A percentile compares a stretch with the other conserved stretches of the same genome.
phyloP scores from a whole-genome alignment of 2,113 vertebrate species.

The Gymnocephalus cernua region DNA sequence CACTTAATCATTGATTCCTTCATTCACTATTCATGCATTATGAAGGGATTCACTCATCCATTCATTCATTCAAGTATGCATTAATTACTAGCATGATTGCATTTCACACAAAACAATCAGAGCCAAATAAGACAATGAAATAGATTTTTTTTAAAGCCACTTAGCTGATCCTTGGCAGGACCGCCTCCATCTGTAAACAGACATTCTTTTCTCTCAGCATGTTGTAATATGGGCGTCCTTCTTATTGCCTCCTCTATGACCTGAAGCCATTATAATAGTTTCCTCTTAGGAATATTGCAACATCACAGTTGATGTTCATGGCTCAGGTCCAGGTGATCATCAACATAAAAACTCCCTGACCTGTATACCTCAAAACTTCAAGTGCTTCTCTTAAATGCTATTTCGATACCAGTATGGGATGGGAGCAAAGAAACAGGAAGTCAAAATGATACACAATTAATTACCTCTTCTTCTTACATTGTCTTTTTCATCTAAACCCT shows the following conservation, averaged over 20 bases:
- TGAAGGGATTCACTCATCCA: background rate
- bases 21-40: background rate
- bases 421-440: slow-evolving; percentile 21
- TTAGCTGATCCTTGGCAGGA: slow-evolving; percentile 35
- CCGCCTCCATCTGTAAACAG: slow-evolving; percentile 42
- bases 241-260: slow-evolving; percentile 36
- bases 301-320: slow-evolving; percentile 12
- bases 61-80: background rate
- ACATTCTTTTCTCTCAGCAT: slow-evolving; percentile 64
- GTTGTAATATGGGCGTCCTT: slow-evolving; percentile 54
- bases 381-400: background rate
- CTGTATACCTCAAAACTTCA: background rate
- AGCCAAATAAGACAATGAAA: background rate
- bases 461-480: background rate
- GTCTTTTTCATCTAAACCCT: background rate
- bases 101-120: background rate
- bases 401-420: background rate
- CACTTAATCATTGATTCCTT: slow-evolving; percentile 19
- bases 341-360: background rate
- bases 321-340: background rate
- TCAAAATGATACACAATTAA: background rate
- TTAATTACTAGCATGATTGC: background rate
- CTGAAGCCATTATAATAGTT: slow-evolving; percentile 17
- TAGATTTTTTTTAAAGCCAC: slow-evolving; percentile 8
- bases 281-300: slow-evolving; percentile 32